Percentiles rank a stretch among this genome's conserved stretches.
phyloP scores from a whole-genome alignment of 2,113 vertebrate genomes.

The Columba janthina region DNA sequence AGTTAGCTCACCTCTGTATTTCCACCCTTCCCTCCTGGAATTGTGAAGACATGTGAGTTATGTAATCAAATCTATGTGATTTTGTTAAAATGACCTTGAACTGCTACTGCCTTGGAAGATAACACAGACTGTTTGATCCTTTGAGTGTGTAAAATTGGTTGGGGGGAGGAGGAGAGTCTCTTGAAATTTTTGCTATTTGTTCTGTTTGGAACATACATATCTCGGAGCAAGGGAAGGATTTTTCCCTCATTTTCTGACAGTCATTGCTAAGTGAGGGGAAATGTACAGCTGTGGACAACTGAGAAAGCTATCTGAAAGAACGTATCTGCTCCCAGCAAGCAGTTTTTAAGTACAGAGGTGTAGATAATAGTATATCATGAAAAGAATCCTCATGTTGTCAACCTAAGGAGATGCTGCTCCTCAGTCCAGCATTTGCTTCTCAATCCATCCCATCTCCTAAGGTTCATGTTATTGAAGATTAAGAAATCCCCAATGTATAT shows the following conservation, averaged over 20 bases:
- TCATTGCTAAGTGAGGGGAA: not conserved
- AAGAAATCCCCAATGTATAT: not conserved
- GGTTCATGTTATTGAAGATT: not conserved
- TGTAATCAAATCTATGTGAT: not conserved
- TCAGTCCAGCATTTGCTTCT: not conserved
- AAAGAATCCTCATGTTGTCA: not conserved
- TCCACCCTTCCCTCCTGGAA: not conserved
- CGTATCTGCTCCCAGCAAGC: accelerated
- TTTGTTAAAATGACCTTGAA: not conserved
- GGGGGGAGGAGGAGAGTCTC: not conserved
- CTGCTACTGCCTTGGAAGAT: not conserved
- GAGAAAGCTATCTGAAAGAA: not conserved
- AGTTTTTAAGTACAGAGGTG: not conserved
- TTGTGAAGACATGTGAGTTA: not conserved
- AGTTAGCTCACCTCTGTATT: not conserved
- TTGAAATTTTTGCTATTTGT: not conserved
- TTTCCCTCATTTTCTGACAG: not conserved
- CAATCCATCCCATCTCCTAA: not conserved
- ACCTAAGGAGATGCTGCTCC: not conserved
- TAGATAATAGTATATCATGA: not conserved
- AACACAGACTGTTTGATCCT: not conserved
- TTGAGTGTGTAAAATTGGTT: not conserved
- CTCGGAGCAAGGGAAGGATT: not conserved
- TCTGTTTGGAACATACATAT: not conserved
- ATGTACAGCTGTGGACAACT: not conserved